phyloP scores from a whole-genome alignment of 2,888 invertebrate species.

The Phorcus lineatus region DNA sequence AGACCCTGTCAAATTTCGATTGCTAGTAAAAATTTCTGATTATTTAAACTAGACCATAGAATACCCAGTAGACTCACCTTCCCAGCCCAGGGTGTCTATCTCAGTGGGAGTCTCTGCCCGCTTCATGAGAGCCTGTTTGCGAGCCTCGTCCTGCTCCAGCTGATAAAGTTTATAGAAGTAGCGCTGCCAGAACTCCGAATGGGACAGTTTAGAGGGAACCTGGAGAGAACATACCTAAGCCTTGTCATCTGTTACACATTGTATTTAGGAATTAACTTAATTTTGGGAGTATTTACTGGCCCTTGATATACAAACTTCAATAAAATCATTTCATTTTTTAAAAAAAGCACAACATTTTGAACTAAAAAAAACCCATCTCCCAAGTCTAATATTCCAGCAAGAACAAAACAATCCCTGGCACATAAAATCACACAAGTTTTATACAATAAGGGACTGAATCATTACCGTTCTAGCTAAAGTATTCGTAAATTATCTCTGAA shows the following conservation, averaged over 20 bases:
- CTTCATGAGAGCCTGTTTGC: conserved; percentile 80
- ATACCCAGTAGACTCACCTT: conserved; percentile 50
- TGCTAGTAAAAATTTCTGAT: too few species aligned
- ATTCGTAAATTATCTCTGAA: background rate
- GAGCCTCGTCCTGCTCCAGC: conserved; percentile 84
- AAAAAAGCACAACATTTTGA: too few species aligned
- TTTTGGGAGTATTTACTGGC: background rate
- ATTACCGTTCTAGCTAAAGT: background rate
- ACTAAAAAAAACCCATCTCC: too few species aligned
- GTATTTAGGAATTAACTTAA: background rate
- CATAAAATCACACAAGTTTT: too few species aligned
- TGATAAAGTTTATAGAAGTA: conserved; percentile 89
- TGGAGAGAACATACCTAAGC: conserved; percentile 47
- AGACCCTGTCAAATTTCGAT: too few species aligned
- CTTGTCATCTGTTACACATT: background rate
- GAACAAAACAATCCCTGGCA: too few species aligned
- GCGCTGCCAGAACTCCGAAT: conserved; percentile 87
- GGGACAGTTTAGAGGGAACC: conserved; percentile 80
- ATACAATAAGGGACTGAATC: too few species aligned
- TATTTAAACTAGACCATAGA: too few species aligned
- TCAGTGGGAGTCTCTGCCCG: conserved; percentile 76
- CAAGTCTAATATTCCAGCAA: too few species aligned
- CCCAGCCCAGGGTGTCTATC: conserved; percentile 76
- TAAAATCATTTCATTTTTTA: too few species aligned
- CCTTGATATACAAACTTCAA: too few species aligned